Percentiles rank a stretch among this genome's conserved stretches.
These are phyloP conservation scores for Amblyraja radiata DNA, from an alignment of 2,797 vertebrate species.

Conservation along the genomic window DNA sequence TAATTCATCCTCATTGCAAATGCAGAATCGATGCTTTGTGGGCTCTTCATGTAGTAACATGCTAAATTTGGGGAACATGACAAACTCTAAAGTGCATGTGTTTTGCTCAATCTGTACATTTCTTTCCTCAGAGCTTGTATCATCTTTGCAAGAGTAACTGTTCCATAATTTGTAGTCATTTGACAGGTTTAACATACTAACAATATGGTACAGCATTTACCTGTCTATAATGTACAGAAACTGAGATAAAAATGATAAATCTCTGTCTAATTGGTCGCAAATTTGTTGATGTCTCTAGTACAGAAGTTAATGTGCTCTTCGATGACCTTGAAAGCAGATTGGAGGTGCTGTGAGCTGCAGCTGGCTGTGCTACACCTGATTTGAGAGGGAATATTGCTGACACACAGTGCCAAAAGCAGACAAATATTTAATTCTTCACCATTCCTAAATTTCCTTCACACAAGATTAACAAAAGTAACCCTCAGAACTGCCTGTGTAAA, in stretches of 20 bases:
- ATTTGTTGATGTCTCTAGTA: not conserved
- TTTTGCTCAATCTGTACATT: not conserved
- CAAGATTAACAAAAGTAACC: not conserved
- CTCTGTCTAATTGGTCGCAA: not conserved
- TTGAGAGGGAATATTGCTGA: not conserved
- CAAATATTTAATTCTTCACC: not conserved
- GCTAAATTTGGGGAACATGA: too few species aligned
- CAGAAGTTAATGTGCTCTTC: not conserved
- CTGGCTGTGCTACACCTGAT: not conserved
- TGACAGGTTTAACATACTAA: not conserved
- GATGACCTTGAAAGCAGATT: not conserved
- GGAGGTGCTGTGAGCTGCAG: not conserved
- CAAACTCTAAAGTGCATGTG: too few species aligned
- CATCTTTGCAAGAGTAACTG: not conserved
- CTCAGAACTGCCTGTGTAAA: not conserved
- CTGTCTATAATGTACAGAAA: not conserved
- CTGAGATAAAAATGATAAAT: not conserved
- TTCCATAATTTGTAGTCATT: not conserved
- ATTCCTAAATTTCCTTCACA: not conserved
- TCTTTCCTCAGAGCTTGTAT: not conserved
- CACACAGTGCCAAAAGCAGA: not conserved
- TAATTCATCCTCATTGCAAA: too few species aligned
- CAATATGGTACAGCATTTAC: not conserved
- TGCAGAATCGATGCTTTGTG: too few species aligned
- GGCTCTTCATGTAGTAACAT: too few species aligned